These are phyloP conservation scores for Indicator indicator DNA, from an alignment of 2,113 vertebrate species.

Conservation along the genomic window DNA sequence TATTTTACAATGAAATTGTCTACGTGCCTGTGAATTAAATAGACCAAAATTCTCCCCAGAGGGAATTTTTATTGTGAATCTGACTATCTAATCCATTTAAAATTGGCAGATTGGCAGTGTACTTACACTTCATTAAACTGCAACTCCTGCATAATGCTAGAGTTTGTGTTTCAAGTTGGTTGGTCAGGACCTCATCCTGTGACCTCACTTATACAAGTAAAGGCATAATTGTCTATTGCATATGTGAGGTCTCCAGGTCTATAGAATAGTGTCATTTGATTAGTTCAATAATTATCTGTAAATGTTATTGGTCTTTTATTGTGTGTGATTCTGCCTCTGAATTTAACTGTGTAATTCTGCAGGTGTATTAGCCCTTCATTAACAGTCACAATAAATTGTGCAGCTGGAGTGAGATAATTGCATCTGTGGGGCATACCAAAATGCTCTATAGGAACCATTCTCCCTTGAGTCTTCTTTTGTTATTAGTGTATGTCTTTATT, in stretches of 20 bases:
- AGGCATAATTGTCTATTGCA: neutral
- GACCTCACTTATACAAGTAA: neutral
- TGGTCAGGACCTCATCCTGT: neutral
- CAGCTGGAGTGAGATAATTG: conserved; percentile 46
- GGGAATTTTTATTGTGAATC: conserved; percentile 21
- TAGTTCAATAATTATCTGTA: neutral
- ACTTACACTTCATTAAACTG: conserved; percentile 5
- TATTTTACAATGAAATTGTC: conserved; percentile 6
- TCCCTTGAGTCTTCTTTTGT: conserved; percentile 16
- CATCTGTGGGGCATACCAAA: conserved; percentile 38
- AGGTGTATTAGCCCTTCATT: conserved; percentile 34
- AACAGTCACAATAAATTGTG: conserved; percentile 43
- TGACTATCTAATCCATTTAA: conserved; percentile 18
- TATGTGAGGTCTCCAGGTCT: neutral
- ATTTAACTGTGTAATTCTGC: conserved; percentile 25
- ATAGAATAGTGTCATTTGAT: neutral
- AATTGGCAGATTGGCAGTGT: neutral
- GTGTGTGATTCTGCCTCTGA: conserved; percentile 11
- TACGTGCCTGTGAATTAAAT: conserved; percentile 1
- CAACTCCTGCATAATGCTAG: neutral
- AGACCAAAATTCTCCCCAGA: neutral
- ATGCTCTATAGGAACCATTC: neutral
- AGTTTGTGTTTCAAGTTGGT: neutral
- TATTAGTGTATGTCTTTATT: conserved; percentile 14
- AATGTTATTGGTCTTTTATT: neutral